phyloP scores from a whole-genome alignment of 1,140 invertebrate genomes.

The Doryteuthis pealeii region DNA sequence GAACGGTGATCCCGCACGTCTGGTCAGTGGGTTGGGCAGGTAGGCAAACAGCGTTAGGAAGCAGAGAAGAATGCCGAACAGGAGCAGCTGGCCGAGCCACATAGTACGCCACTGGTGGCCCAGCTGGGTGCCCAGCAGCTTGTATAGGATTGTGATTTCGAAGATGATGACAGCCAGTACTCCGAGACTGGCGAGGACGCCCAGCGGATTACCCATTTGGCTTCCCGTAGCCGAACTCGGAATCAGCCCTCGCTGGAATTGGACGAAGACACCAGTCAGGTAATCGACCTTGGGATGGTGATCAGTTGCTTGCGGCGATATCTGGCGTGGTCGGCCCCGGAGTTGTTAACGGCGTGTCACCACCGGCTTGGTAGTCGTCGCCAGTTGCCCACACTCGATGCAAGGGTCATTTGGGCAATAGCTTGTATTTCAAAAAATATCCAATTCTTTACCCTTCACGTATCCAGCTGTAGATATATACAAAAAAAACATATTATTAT shows the following conservation, averaged over 20 bases:
- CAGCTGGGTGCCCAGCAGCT: conserved; percentile 79
- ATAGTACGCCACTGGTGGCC: conserved; percentile 72
- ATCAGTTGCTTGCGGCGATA: conserved; percentile 20
- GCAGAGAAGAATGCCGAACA: conserved; percentile 82
- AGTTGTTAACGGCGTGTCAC: conserved; percentile 17
- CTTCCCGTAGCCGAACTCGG: conserved; percentile 27
- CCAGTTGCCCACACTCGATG: conserved; percentile 29
- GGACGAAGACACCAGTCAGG: conserved; percentile 38
- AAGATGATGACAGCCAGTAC: conserved; percentile 81
- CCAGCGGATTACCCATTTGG: conserved; percentile 79
- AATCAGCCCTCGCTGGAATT: conserved; percentile 7
- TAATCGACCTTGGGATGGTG: conserved; percentile 29
- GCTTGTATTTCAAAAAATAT: background rate
- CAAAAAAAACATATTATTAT: too few relatives aligned
- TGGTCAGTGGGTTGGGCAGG: conserved; percentile 73
- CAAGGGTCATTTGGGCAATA: conserved; percentile 33
- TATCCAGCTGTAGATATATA: background rate
- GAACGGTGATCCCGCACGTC: conserved; percentile 81
- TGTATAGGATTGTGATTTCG: conserved; percentile 87
- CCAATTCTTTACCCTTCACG: background rate
- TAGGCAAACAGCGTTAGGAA: conserved; percentile 79
- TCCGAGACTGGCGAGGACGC: conserved; percentile 75
- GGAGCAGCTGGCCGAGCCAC: conserved; percentile 86
- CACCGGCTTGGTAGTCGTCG: conserved; percentile 6
- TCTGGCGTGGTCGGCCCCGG: background rate